phyloP scores from a whole-genome alignment of 2,888 invertebrate species.

The Lasioglossum lativentre region DNA sequence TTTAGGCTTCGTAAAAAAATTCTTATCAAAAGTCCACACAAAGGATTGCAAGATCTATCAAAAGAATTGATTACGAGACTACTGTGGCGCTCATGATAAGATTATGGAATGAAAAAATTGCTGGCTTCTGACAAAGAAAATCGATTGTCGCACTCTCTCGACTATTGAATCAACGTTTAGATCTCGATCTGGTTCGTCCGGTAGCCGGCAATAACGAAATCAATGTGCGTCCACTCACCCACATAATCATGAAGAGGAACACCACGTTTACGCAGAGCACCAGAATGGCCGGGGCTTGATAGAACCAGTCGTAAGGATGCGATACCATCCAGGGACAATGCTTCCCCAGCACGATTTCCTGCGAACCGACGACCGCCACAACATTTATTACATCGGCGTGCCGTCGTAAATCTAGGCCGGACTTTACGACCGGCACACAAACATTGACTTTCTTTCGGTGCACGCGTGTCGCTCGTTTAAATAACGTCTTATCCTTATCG shows the following conservation, averaged over 20 bases:
- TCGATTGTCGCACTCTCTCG: not conserved
- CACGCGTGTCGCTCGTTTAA: not conserved
- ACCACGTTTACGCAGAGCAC: slow-evolving; percentile 93
- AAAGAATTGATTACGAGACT: not conserved
- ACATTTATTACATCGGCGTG: slow-evolving; percentile 23
- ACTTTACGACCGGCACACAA: slow-evolving; percentile 31
- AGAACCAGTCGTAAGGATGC: slow-evolving; percentile 94
- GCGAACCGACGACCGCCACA: slow-evolving; percentile 26
- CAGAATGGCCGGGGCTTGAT: slow-evolving; percentile 92
- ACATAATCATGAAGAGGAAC: slow-evolving; percentile 94
- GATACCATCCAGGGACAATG: slow-evolving; percentile 93
- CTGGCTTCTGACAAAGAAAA: not conserved
- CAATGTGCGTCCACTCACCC: slow-evolving; percentile 87
- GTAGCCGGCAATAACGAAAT: slow-evolving; percentile 12
- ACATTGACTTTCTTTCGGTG: slow-evolving; percentile 23
- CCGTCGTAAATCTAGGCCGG: slow-evolving; percentile 16
- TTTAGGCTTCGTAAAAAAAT: not conserved
- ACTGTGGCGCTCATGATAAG: not conserved
- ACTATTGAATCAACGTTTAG: not conserved
- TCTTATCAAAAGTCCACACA: not conserved
- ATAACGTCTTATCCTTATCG: slow-evolving; percentile 11
- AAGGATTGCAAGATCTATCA: not conserved
- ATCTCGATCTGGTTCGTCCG: not conserved
- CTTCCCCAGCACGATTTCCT: slow-evolving; percentile 78
- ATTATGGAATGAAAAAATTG: not conserved